phyloP scores from a whole-genome alignment of 2,888 invertebrate species.

The Hypolimnas misippus region DNA sequence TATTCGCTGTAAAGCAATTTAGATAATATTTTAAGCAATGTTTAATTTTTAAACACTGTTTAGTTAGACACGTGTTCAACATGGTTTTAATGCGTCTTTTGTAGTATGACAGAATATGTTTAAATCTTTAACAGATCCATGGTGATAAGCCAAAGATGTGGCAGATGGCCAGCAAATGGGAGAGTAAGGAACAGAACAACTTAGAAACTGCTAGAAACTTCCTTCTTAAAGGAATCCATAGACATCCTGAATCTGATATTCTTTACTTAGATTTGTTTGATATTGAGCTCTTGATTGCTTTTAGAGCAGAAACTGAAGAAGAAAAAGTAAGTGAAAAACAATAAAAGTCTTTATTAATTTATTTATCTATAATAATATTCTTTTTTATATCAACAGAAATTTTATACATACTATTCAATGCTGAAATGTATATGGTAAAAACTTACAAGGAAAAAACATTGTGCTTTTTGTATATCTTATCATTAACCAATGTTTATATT shows the following conservation, averaged over 20 bases:
- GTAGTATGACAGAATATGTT: too few species aligned
- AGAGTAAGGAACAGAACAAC: slow-evolving; percentile 87
- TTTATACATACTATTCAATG: too few species aligned
- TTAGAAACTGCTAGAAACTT: slow-evolving; percentile 87
- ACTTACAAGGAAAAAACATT: too few species aligned
- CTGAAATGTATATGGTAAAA: too few species aligned
- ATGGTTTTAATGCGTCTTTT: too few species aligned
- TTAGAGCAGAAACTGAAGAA: slow-evolving; percentile 64
- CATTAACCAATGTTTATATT: too few species aligned
- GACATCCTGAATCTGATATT: slow-evolving; percentile 87
- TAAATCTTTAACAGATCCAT: too few species aligned
- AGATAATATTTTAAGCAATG: too few species aligned
- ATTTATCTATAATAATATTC: neutral
- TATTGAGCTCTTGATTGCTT: slow-evolving; percentile 64
- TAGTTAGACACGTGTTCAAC: too few species aligned
- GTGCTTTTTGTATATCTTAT: too few species aligned
- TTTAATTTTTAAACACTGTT: too few species aligned
- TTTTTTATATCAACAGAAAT: neutral
- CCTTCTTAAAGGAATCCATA: slow-evolving; percentile 89
- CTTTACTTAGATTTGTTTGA: slow-evolving; percentile 87
- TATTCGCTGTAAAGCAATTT: too few species aligned
- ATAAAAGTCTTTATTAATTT: neutral
- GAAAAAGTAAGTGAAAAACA: slow-evolving; percentile 60
- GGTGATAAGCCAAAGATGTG: slow-evolving; percentile 90
- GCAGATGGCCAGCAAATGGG: slow-evolving; percentile 92